These are phyloP conservation scores for Antheraea pernyi DNA, from an alignment of 1,140 invertebrate species.

Conservation along the genomic window DNA sequence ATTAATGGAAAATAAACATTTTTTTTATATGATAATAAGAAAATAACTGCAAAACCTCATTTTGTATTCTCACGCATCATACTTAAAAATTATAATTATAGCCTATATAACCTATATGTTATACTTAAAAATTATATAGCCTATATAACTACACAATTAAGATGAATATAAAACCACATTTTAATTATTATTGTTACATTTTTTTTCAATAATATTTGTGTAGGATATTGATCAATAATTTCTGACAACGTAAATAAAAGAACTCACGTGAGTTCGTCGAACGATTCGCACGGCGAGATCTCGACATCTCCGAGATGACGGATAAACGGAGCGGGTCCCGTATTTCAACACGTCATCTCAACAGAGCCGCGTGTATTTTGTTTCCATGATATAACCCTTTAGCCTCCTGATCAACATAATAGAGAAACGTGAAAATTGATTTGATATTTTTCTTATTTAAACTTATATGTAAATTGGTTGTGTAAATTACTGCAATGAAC, in stretches of 20 bases:
- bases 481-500: no score
- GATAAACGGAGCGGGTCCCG: slow-evolving; percentile 15
- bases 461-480: no score
- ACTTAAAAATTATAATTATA: no score
- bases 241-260: neutral
- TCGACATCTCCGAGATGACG: slow-evolving; percentile 20
- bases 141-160: no score
- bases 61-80: no score
- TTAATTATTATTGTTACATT: no score
- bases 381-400: slow-evolving; percentile 1
- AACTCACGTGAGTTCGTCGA: neutral
- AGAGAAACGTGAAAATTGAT: neutral
- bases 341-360: slow-evolving; percentile 18
- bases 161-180: no score
- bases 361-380: neutral
- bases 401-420: neutral
- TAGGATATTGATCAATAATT: neutral
- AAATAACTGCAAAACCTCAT: no score
- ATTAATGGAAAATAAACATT: no score
- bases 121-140: no score
- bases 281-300: neutral
- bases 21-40: no score
- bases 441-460: neutral
- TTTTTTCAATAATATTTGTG: neutral
- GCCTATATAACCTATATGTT: no score